These are phyloP conservation scores for Lagria hirta DNA, from an alignment of 2,888 invertebrate species.

Conservation along the genomic window DNA sequence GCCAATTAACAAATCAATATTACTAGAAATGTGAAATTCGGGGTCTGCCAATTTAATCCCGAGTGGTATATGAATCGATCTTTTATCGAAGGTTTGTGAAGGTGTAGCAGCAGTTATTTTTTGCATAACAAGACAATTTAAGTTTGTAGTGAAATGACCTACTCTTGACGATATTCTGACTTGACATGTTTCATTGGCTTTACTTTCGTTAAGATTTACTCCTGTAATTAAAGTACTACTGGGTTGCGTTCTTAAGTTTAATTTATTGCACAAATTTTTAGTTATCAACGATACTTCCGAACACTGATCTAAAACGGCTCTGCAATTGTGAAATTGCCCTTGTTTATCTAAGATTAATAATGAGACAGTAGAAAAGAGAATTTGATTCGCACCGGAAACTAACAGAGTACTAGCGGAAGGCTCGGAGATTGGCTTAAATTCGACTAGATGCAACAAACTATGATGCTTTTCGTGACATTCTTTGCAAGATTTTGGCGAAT, in stretches of 20 bases:
- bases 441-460: no score
- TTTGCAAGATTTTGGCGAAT: no score
- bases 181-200: neutral
- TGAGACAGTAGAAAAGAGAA: no score
- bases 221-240: neutral
- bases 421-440: no score
- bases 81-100: neutral
- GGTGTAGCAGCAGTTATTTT: neutral
- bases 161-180: neutral
- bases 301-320: neutral
- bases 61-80: neutral
- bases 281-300: neutral
- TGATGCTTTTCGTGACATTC: no score
- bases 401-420: no score
- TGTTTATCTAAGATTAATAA: no score
- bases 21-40: neutral
- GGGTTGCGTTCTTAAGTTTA: neutral
- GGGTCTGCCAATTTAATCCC: neutral
- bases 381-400: no score
- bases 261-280: neutral
- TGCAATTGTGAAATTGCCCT: neutral
- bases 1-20: conserved; percentile 1
- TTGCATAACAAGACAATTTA: neutral
- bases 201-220: neutral
- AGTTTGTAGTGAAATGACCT: neutral